Conservation (phyloP, 2,113 vertebrate genomes). For the Rhinogobius similis region DNA sequence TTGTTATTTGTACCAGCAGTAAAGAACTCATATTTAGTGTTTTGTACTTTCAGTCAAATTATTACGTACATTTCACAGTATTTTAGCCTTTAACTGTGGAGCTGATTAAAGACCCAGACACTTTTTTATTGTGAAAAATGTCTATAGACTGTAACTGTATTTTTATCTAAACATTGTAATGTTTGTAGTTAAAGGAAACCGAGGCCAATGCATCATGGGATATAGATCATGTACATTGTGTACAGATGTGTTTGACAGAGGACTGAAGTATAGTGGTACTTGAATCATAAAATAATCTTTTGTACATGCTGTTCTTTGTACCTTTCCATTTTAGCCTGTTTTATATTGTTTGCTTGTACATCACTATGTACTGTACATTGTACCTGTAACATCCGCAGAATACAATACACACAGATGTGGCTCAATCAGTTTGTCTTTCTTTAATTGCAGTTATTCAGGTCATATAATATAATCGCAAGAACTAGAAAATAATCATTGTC, state of each 20-base stretch:
- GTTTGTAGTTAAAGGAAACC: constrained; percentile 21
- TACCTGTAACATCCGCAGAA: constrained; percentile 53
- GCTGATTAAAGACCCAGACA: neutral
- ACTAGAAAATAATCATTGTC: too few species aligned
- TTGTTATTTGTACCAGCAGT: neutral
- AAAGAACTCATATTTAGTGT: neutral
- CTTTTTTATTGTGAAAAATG: neutral
- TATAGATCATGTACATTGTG: constrained; percentile 74
- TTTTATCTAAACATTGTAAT: neutral
- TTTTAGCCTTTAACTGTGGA: neutral
- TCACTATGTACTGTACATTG: constrained; percentile 62
- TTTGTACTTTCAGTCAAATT: neutral
- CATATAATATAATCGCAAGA: neutral
- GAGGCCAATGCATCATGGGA: constrained; percentile 46
- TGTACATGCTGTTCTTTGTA: constrained; percentile 65
- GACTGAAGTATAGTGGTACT: constrained; percentile 71
- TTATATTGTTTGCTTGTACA: constrained; percentile 51
- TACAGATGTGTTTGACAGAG: constrained; percentile 63
- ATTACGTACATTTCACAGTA: neutral
- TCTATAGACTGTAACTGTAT: constrained; percentile 1
- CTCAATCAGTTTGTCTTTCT: neutral
- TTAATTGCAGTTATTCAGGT: neutral
- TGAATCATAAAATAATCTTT: constrained; percentile 70
- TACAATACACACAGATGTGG: constrained; percentile 58
- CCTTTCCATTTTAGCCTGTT: constrained; percentile 35